Percentiles rank a stretch among this genome's conserved stretches.
phyloP scores from a whole-genome alignment of 2,888 invertebrate genomes.

The Drosophila borealis region DNA sequence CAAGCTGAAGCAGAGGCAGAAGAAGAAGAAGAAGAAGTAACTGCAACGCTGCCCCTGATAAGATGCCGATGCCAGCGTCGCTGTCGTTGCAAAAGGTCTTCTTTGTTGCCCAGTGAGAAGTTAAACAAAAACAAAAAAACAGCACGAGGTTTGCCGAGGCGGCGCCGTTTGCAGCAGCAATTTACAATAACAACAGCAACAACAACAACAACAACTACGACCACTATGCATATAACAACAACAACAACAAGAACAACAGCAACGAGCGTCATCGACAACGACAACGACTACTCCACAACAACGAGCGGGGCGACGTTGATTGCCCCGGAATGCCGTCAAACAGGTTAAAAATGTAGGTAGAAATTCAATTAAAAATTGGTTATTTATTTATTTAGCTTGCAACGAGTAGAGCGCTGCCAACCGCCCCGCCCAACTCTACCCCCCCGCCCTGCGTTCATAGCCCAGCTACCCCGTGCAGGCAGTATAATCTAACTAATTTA shows the following conservation, averaged over 20 bases:
- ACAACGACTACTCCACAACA: constrained; percentile 73
- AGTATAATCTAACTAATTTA: constrained; percentile 70
- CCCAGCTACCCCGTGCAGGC: neutral
- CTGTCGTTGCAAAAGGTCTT: constrained; percentile 70
- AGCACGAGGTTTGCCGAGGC: constrained; percentile 75
- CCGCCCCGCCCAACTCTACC: constrained; percentile 5
- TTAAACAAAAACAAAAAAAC: constrained; percentile 43
- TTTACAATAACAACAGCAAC: constrained; percentile 68
- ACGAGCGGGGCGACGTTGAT: constrained; percentile 77
- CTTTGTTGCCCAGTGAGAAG: constrained; percentile 68
- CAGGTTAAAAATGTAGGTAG: constrained; percentile 84
- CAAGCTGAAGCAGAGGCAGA: neutral
- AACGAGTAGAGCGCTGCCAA: constrained; percentile 35
- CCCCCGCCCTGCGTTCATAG: neutral
- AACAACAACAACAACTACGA: constrained; percentile 37
- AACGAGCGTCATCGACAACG: constrained; percentile 71
- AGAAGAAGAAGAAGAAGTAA: constrained; percentile 40
- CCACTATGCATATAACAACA: constrained; percentile 62
- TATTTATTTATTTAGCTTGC: constrained; percentile 83
- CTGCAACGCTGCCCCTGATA: constrained; percentile 64
- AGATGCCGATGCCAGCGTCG: constrained; percentile 51
- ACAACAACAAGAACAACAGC: constrained; percentile 30
- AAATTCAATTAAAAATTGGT: constrained; percentile 83
- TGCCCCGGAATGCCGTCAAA: constrained; percentile 83
- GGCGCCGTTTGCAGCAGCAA: constrained; percentile 72